Conservation (phyloP, 2,113 vertebrate genomes). For the Tapirus terrestris region DNA sequence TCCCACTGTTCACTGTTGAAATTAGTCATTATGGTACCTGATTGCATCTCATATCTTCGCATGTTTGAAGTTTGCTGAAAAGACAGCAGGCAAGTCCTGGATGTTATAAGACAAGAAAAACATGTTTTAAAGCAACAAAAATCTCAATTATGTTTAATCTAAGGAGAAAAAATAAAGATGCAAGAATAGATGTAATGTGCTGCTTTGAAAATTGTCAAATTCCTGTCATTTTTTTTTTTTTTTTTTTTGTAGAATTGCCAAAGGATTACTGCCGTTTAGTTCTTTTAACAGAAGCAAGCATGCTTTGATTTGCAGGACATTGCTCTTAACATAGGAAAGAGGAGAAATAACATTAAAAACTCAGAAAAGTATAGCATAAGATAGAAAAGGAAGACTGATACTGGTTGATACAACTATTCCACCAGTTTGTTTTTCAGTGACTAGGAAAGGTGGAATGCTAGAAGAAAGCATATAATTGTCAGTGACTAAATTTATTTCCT, state of each 20-base stretch:
- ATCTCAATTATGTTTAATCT: constrained; percentile 27
- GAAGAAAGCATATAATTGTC: background rate
- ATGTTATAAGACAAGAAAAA: constrained; percentile 11
- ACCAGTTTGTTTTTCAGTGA: background rate
- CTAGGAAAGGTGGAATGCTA: background rate
- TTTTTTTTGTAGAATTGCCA: background rate
- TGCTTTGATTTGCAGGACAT: background rate
- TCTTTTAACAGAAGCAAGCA: background rate
- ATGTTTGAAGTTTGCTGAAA: constrained; percentile 65
- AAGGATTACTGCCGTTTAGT: background rate
- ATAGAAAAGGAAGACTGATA: background rate
- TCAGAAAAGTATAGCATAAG: background rate
- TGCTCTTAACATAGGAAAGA: background rate
- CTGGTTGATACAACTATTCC: background rate
- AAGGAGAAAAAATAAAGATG: constrained; percentile 23
- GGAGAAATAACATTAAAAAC: background rate
- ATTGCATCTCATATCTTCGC: constrained; percentile 45
- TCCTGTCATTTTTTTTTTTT: background rate
- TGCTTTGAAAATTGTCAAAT: constrained; percentile 23
- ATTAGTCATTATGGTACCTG: constrained; percentile 61
- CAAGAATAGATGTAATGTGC: background rate
- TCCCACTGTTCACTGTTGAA: constrained; percentile 68
- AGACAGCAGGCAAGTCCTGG: constrained; percentile 49
- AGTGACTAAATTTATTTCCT: background rate
- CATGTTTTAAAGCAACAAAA: constrained; percentile 31